Base-by-base conservation (phyloP, 2,888 invertebrate species). In the Apeira syringaria region DNA sequence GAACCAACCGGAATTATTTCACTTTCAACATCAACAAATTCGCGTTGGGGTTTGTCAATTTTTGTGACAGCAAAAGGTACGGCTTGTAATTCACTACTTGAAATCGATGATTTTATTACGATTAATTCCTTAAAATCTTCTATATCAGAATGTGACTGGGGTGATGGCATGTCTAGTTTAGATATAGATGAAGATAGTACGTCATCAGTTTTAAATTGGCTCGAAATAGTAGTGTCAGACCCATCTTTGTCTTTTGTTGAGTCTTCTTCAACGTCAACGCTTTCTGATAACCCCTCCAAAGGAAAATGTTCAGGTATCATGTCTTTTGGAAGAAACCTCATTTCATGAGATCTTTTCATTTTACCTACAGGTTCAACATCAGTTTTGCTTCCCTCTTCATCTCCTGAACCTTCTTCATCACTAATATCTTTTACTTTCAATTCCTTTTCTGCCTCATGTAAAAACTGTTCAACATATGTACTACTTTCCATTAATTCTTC, bases 341-440 rank as follows among this genome's bases (percentile, higher is more conserved):
- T 97, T 88, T 97, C 97, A 59, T 95, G 94, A 0, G 97, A 97
- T 46, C 97, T 91, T 72, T 97, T 97, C 97, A 97, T 97, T 69
- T 93, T 93, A 13, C 92, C 91, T n/a, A 91, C 82, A 36, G 92
- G 92, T 57, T 93, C 92, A 27, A 81, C 83, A 41, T 84, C 86
- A 26, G 76, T 72, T 56, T 81, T 80, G 18, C 82, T 74, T 46
- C 92, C 92, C 45, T 92, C 92, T 44, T 92, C 91, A 51, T 91
- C 91, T 30, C 91, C 91, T 7, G 92, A 91, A 6, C 88, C 80
- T 54, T 92, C 91, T 34, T 91, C 91, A 10, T 87, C 87, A 54
- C 83, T 85, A 0, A 74, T 59, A 20, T 92, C 82, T 69, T 91
- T 92, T 7, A 88, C 81, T 52, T 83, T 80, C 7, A 50, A 39